Base-by-base conservation (phyloP, 2,113 vertebrate species). In the Sapajus apella region DNA sequence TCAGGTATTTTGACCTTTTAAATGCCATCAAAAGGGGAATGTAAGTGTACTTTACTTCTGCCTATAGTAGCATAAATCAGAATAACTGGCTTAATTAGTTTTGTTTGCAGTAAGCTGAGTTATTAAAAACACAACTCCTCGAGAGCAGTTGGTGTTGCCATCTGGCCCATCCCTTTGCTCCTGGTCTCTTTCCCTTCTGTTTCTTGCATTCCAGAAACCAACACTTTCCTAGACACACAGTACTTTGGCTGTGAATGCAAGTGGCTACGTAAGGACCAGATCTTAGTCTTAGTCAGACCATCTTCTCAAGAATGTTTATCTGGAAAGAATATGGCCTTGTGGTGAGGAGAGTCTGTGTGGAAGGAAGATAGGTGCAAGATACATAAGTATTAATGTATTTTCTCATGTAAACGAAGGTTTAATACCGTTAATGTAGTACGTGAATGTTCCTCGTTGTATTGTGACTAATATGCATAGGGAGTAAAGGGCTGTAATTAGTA, bases 1-100 rank as follows among this genome's bases (percentile, higher is more conserved):
- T 97, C 95, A 92, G 84, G 97, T 68, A 96, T 95, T 94, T 37
- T 98, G 97, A 96, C 94, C 96, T 81, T 97, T 96, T 89, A 98
- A 97, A 97, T 91, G 87, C 37, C 75, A 70, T 87, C 95, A 82
- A 97, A 95, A 95, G 97, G 97, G 75, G 90, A 97, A 98, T 66
- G 21, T 25, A 45, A 35, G 30, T 96, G 64, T 90, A 97, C 95
- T 95, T 87, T 96, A 92, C 68, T 97, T 50, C 90, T 97, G 96
- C 72, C 50, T 70, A 90, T 64, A 80, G 87, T 88, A 85, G 92
- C 92, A 97, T 96, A 97, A 97, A 96, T 92, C 96, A 97, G 58
- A 96, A 89, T 95, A 97, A 96, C 90, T 40, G 95, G 76, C 93
- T 96, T 97, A 95, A 96, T 98, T 96, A 97, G 93, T 94, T 95